Percentiles rank a stretch among this genome's conserved stretches.
Evolutionary conservation across 1,140 invertebrate species (phyloP).

Genomic region (Zeugodacus cucurbitae): DNA sequence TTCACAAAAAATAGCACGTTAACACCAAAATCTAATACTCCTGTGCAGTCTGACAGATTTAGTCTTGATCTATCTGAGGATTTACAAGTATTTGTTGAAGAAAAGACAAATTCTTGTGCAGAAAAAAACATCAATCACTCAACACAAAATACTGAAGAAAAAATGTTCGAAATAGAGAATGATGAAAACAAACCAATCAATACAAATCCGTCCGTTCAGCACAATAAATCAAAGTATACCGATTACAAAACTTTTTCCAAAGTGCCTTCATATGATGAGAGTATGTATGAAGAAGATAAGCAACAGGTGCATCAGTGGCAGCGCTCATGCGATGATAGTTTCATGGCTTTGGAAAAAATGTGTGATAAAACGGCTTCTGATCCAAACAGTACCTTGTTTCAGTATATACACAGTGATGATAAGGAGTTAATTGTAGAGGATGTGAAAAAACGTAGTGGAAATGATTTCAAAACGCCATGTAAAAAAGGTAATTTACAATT

Average conservation of each 20-base stretch:
- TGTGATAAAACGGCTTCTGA: conserved; percentile 61
- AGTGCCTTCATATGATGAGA: not conserved
- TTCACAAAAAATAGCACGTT: not conserved
- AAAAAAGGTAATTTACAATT: not conserved
- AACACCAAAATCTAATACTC: not conserved
- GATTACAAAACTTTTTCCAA: not conserved
- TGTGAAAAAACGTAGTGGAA: conserved; percentile 50
- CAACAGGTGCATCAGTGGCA: not conserved
- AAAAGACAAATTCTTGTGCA: not conserved
- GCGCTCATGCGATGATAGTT: conserved; percentile 53
- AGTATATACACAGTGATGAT: conserved; percentile 25
- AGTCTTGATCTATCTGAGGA: not conserved
- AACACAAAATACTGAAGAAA: not conserved
- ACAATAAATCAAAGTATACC: not conserved
- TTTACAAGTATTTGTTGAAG: not conserved
- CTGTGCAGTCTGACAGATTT: not conserved
- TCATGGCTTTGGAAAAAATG: conserved; percentile 57
- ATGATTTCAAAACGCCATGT: not conserved
- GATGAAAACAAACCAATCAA: not conserved
- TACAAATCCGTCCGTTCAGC: not conserved
- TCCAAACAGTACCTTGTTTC: conserved; percentile 59
- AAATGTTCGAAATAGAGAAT: conserved; percentile 19
- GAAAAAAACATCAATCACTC: not conserved
- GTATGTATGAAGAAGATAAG: not conserved
- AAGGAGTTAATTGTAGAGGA: conserved; percentile 50